Evolutionary conservation across 2,113 vertebrate genomes (phyloP).

Genomic region (Nothoprocta pentlandii): DNA sequence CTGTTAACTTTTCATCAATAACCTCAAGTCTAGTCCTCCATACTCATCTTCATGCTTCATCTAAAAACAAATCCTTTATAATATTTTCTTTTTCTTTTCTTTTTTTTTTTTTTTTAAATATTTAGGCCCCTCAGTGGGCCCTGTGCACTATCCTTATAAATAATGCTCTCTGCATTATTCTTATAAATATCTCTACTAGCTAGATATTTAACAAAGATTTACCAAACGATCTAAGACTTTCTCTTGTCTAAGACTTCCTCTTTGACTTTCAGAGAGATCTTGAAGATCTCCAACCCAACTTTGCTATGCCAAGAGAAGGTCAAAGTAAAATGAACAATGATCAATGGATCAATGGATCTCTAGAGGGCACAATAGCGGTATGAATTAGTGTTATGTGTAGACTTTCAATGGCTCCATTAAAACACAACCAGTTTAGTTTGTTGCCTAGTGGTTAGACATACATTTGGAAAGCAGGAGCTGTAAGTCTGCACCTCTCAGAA

Average conservation of each 20-base stretch:
- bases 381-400: neutral
- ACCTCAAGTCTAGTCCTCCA: neutral
- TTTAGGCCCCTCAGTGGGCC: neutral
- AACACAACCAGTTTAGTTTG: neutral
- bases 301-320: neutral
- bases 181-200: neutral
- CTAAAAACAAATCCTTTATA: neutral
- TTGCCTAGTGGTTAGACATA: neutral
- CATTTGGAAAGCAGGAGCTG: neutral
- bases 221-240: neutral
- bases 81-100: neutral
- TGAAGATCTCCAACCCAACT: neutral
- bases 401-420: neutral
- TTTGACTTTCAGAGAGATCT: neutral
- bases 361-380: neutral
- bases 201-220: neutral
- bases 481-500: neutral
- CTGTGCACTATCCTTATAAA: neutral
- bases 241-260: neutral
- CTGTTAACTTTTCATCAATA: neutral
- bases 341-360: neutral
- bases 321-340: neutral
- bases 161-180: neutral
- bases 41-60: neutral
- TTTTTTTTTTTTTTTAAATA: neutral